Percentiles rank a stretch among this genome's conserved stretches.
Conservation (phyloP, 1,140 invertebrate genomes). For the Laupala kohalensis region DNA sequence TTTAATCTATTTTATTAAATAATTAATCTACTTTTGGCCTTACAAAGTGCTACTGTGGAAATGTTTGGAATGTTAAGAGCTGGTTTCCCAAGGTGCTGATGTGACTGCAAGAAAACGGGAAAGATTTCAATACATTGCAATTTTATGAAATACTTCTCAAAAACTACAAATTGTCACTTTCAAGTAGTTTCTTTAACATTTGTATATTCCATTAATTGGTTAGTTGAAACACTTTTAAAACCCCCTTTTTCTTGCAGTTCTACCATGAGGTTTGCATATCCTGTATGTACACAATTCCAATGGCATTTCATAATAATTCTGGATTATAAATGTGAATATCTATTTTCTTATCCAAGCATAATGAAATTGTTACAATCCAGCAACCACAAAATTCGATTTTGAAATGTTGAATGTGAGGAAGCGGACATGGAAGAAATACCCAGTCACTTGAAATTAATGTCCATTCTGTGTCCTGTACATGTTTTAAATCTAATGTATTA, state of each 20-base stretch:
- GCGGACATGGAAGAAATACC: slow-evolving; percentile 5
- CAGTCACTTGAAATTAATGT: slow-evolving; percentile 5
- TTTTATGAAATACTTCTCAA: neutral
- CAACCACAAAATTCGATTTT: slow-evolving; percentile 11
- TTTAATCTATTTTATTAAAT: slow-evolving; percentile 1
- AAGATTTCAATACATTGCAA: neutral
- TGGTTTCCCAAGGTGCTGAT: slow-evolving; percentile 10
- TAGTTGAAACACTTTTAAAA: neutral
- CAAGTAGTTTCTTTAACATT: neutral
- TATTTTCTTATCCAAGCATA: slow-evolving; percentile 18
- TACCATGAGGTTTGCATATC: slow-evolving; percentile 16
- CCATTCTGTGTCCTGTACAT: slow-evolving; percentile 11
- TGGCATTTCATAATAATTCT: slow-evolving; percentile 15
- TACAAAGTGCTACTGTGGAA: slow-evolving; percentile 11
- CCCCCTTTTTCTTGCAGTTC: slow-evolving; percentile 11
- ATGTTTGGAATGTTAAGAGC: slow-evolving; percentile 2
- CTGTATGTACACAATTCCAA: slow-evolving; percentile 15
- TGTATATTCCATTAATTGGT: neutral
- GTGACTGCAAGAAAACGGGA: slow-evolving; percentile 1
- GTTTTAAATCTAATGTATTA: slow-evolving; percentile 8
- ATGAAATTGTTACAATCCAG: slow-evolving; percentile 11
- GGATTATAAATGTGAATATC: slow-evolving; percentile 17
- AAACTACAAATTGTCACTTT: neutral
- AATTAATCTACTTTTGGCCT: slow-evolving; percentile 14
- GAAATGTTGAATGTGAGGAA: slow-evolving; percentile 9